Percentiles rank a stretch among this genome's conserved stretches.
phyloP scores from a whole-genome alignment of 2,113 vertebrate genomes.

The Isichthys henryi region DNA sequence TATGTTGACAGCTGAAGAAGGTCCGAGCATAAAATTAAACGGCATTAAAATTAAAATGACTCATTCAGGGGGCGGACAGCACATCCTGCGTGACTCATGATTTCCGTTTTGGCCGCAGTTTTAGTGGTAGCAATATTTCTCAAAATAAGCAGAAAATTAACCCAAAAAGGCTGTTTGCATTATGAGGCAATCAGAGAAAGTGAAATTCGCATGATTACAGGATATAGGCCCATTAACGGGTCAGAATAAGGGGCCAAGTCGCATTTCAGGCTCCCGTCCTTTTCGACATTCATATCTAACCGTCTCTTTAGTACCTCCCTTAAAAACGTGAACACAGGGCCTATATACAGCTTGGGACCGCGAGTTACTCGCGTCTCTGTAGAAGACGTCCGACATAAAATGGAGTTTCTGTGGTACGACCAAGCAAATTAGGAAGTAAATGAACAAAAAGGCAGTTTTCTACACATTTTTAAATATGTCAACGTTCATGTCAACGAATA shows the following conservation, averaged over 20 bases:
- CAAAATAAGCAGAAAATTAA: neutral
- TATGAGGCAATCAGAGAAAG: neutral
- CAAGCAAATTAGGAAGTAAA: neutral
- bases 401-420: too few relatives aligned
- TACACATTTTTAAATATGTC: neutral
- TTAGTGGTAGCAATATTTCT: neutral
- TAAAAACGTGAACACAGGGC: neutral
- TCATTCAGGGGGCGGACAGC: neutral
- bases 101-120: neutral
- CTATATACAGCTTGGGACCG: neutral
- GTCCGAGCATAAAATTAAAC: neutral
- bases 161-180: neutral
- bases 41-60: neutral
- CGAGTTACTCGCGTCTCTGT: neutral
- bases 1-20: neutral
- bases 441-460: neutral
- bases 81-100: neutral
- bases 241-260: neutral
- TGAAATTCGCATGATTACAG: neutral
- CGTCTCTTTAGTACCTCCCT: neutral
- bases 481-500: neutral
- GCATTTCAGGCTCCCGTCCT: neutral
- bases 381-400: neutral
- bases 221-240: neutral
- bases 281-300: neutral